These are phyloP conservation scores for Parnassius orleans DNA, from an alignment of 2,888 invertebrate genomes.

Conservation along the genomic window DNA sequence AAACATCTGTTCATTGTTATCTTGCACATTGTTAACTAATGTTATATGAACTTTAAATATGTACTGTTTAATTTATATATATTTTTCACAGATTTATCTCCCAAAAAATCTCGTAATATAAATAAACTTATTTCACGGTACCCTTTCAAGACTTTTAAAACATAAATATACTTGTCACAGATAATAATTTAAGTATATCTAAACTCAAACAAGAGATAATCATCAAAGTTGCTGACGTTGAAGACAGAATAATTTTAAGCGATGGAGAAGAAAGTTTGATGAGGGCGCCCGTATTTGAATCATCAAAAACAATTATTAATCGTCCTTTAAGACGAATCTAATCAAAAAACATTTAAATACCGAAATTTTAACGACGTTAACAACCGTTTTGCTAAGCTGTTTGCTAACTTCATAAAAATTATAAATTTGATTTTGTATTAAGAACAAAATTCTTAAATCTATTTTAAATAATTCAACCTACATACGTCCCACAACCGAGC, in stretches of 20 bases:
- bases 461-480: not conserved
- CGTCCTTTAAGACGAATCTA: slow-evolving; percentile 1
- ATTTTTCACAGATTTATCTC: no score
- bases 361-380: slow-evolving; percentile 1
- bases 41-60: no score
- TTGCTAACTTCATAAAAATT: not conserved
- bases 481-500: no score
- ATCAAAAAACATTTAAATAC: not conserved
- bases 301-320: slow-evolving; percentile 6
- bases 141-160: not conserved
- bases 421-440: not conserved
- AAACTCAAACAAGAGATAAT: slow-evolving; percentile 8
- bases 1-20: no score
- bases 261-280: slow-evolving; percentile 7
- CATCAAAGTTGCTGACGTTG: slow-evolving; percentile 7
- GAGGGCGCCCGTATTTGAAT: slow-evolving; percentile 11
- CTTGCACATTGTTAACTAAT: no score
- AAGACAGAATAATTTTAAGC: slow-evolving; percentile 2
- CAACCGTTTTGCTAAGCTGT: not conserved
- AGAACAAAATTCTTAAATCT: not conserved
- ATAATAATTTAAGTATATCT: slow-evolving; percentile 8
- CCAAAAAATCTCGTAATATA: no score
- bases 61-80: no score
- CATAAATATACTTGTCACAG: slow-evolving; percentile 2
- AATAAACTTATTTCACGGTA: no score